phyloP scores from a whole-genome alignment of 2,113 vertebrate genomes.

The Nannospalax galili region DNA sequence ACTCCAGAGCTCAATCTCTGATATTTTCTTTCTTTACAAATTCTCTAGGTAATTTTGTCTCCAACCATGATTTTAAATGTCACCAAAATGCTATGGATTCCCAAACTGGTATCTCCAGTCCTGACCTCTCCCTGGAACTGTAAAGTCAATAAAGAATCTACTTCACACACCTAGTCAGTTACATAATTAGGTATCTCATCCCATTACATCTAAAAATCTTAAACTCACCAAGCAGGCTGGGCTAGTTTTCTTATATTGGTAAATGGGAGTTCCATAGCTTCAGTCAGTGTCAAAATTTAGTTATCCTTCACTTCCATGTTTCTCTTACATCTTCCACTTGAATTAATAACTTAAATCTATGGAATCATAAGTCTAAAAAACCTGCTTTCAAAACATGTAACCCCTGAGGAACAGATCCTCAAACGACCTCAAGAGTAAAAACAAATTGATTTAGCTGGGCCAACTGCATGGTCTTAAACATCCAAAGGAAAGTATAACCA shows the following conservation, averaged over 20 bases:
- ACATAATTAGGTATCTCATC: not conserved
- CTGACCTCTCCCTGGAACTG: not conserved
- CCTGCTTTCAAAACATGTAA: too few relatives aligned
- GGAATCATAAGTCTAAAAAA: not conserved
- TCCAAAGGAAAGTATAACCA: too few relatives aligned
- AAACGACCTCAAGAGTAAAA: too few relatives aligned
- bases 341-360: not conserved
- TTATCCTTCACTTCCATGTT: not conserved
- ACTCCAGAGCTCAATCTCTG: not conserved
- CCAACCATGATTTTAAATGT: not conserved
- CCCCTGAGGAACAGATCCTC: not conserved
- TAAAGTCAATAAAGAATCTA: not conserved
- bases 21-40: not conserved
- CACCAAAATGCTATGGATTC: not conserved
- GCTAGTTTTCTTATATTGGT: not conserved
- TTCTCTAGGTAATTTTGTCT: not conserved
- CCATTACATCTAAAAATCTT: constrained; percentile 9
- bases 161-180: not conserved
- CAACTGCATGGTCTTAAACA: too few relatives aligned
- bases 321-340: constrained; percentile 5
- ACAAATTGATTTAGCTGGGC: too few relatives aligned
- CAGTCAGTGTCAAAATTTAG: not conserved
- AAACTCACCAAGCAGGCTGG: not conserved
- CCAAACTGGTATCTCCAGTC: not conserved
- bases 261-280: not conserved